These are phyloP conservation scores for Cheilosia soror DNA, from an alignment of 2,888 invertebrate genomes.

Conservation along the genomic window DNA sequence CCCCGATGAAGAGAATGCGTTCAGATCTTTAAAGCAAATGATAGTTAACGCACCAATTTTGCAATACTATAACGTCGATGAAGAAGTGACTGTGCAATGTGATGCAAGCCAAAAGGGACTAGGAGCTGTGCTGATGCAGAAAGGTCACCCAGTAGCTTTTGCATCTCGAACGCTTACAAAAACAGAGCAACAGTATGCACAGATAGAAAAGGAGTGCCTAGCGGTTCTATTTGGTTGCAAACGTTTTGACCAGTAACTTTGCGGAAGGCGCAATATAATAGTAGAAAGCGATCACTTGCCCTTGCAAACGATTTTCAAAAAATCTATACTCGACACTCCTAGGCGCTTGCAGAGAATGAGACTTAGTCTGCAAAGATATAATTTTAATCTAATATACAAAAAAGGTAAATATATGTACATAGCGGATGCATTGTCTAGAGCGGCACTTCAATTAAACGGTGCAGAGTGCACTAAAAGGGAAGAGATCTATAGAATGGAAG, in stretches of 20 bases:
- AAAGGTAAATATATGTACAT: slow-evolving; percentile 21
- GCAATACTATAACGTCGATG: no score
- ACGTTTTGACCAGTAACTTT: slow-evolving; percentile 13
- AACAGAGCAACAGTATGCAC: slow-evolving; percentile 13
- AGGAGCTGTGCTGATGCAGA: slow-evolving; percentile 25
- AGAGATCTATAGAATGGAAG: no score
- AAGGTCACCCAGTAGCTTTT: slow-evolving; percentile 29
- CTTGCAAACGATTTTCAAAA: slow-evolving; percentile 12
- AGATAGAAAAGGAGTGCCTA: slow-evolving; percentile 36
- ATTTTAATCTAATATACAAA: neutral
- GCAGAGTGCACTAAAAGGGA: no score
- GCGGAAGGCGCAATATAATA: neutral
- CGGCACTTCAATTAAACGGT: slow-evolving; percentile 4
- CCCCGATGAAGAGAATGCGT: slow-evolving; percentile 1
- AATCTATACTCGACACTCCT: neutral
- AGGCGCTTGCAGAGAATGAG: slow-evolving; percentile 13
- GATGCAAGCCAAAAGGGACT: slow-evolving; percentile 17
- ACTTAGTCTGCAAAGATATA: slow-evolving; percentile 20
- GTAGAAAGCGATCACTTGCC: slow-evolving; percentile 1
- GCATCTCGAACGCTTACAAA: slow-evolving; percentile 12
- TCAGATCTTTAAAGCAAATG: neutral
- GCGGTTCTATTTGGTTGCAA: slow-evolving; percentile 14
- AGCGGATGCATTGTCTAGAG: slow-evolving; percentile 71
- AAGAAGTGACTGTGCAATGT: no score
- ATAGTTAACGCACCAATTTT: slow-evolving; percentile 15